phyloP scores from a whole-genome alignment of 2,797 vertebrate genomes.

The Lacerta bilineata region DNA sequence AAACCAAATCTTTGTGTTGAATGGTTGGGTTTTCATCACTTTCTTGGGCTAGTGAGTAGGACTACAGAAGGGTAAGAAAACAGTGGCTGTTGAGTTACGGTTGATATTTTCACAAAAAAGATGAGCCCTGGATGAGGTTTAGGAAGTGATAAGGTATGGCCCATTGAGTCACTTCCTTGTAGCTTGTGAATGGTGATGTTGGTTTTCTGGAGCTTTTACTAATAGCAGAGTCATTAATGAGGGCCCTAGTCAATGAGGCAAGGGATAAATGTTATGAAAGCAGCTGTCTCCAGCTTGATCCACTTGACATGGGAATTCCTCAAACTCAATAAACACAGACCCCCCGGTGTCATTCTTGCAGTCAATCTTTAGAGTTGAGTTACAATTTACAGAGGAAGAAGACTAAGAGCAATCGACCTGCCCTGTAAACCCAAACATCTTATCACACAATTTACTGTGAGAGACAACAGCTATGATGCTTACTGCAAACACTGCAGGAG shows the following conservation, averaged over 20 bases:
- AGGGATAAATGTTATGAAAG: conserved; percentile 19
- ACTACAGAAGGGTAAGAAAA: no score
- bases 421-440: conserved; percentile 41
- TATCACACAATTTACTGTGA: conserved; percentile 33
- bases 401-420: conserved; percentile 32
- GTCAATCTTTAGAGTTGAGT: conserved; percentile 46
- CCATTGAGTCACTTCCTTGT: fast-evolving
- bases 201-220: conserved; percentile 19
- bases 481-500: not conserved
- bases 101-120: no score
- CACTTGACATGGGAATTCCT: conserved; percentile 29
- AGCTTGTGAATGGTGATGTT: conserved; percentile 7
- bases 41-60: no score
- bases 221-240: not conserved
- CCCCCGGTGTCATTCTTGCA: conserved; percentile 11
- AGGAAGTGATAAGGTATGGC: not conserved
- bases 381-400: conserved; percentile 1
- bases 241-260: not conserved
- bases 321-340: conserved; percentile 21
- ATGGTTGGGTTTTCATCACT: no score
- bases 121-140: not conserved
- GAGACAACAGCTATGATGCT: conserved; percentile 48
- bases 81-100: no score
- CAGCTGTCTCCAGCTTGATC: not conserved
- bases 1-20: no score